phyloP scores from a whole-genome alignment of 2,113 vertebrate genomes.

The Oryzias curvinotus region DNA sequence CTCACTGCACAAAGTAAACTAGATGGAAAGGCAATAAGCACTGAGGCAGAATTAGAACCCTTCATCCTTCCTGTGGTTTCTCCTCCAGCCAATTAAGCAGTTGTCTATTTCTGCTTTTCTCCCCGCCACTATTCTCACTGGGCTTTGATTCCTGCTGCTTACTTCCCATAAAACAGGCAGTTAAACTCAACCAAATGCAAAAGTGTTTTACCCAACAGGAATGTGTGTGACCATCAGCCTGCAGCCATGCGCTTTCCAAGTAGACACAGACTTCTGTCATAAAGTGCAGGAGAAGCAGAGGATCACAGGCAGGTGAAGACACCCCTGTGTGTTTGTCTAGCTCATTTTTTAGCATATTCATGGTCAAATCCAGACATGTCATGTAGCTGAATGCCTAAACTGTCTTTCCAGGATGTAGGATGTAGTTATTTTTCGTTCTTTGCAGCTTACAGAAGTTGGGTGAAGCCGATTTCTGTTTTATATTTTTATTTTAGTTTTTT shows the following conservation, averaged over 20 bases:
- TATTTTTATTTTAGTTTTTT: too few species aligned
- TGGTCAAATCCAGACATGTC: too few species aligned
- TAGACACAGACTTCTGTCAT: conserved; percentile 7
- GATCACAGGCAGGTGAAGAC: too few species aligned
- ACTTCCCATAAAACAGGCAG: conserved; percentile 39
- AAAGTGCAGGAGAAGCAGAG: conserved; percentile 11
- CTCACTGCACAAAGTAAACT: conserved; percentile 19
- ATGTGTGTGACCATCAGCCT: conserved; percentile 39
- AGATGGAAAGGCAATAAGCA: conserved; percentile 41
- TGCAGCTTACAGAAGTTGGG: too few species aligned
- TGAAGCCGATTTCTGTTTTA: too few species aligned
- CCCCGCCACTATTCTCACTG: conserved; percentile 16
- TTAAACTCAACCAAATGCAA: conserved; percentile 50
- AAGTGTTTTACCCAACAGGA: conserved; percentile 43
- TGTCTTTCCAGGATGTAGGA: too few species aligned
- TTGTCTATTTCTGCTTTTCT: conserved; percentile 7
- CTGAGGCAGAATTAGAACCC: conserved; percentile 39
- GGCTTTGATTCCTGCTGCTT: conserved; percentile 26
- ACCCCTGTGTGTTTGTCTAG: too few species aligned
- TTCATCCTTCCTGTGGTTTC: conserved; percentile 31
- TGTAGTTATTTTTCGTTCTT: too few species aligned
- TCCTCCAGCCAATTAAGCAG: conserved; percentile 47
- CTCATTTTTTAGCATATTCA: too few species aligned
- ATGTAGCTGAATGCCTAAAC: too few species aligned
- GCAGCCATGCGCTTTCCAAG: not conserved